A percentile compares a stretch with the other conserved stretches of the same genome.
These are phyloP conservation scores for Hestina assimilis DNA, from an alignment of 1,140 invertebrate species.

Conservation along the genomic window DNA sequence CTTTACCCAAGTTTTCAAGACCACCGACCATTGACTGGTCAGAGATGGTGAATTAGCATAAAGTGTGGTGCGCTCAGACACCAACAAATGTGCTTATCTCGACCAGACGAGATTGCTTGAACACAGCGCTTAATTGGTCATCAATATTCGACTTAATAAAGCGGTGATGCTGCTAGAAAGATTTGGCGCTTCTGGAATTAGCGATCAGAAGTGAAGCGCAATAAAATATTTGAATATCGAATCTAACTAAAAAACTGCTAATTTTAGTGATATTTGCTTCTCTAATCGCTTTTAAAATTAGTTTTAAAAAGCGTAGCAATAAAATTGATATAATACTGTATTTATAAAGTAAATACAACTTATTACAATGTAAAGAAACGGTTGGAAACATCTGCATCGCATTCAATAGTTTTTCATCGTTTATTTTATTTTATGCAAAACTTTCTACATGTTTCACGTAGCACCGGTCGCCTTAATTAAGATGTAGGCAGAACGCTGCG, in stretches of 20 bases:
- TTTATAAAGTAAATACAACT: no score
- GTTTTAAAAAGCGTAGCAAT: no score
- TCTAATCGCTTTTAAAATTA: no score
- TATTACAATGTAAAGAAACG: no score
- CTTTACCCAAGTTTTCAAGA: conserved; percentile 10
- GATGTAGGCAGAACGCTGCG: conserved; percentile 66
- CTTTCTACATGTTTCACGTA: conserved; percentile 28
- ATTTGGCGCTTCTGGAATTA: conserved; percentile 21
- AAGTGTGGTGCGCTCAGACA: conserved; percentile 48
- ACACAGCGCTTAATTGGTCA: conserved; percentile 69
- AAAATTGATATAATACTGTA: no score
- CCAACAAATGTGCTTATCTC: conserved; percentile 66
- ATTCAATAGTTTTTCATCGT: no score
- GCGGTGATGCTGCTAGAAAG: conserved; percentile 33
- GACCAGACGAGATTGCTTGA: conserved; percentile 45
- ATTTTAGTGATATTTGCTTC: no score
- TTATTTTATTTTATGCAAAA: conserved; percentile 5
- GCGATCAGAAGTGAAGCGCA: no score
- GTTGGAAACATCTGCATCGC: no score
- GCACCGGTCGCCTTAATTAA: conserved; percentile 54
- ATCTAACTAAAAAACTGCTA: no score
- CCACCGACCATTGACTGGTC: conserved; percentile 17
- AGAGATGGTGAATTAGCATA: conserved; percentile 52
- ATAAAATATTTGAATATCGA: no score
- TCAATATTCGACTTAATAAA: conserved; percentile 69